Evolutionary conservation across 2,113 vertebrate genomes (phyloP), one percentile per base, ranked within the genome.

Genomic region (Pseudorectes ferrugineus): DNA sequence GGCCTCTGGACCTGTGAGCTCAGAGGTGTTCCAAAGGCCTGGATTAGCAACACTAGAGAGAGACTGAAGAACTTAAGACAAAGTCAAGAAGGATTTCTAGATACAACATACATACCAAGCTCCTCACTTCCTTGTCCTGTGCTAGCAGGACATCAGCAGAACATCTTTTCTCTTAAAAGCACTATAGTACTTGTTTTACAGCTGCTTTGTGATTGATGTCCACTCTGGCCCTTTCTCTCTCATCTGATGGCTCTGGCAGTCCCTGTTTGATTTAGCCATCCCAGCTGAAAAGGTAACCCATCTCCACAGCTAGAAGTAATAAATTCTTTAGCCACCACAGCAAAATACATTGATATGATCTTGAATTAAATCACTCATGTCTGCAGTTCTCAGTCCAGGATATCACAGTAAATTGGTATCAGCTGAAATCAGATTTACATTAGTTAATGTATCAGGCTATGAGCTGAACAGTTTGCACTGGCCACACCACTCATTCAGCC

Each of bases 391-490:
- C 48, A 36, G 66, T 51, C 28, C 36, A 72, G 61, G 43, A 35
- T 57, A 89, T 38, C 51, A 61, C 59, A 49, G 33, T 62, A 67
- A 92, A 91, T 13, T 74, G 76, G 8, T 81, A 85, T 63, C 26
- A 84, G 57, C 9, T 85, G 76, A 66, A 85, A 85, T 82, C 79
- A 92, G 77, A 89, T 94, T 77, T 92, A 74, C 54, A 86, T 70
- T 38, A 74, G 55, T 70, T 46, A 86, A 70, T 63, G 52, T 28
- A 67, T 78, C 65, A 54, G 73, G 46, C 43, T 78, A 36, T 0
- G 1, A 89, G 48, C 77, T 71, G 61, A 67, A 58, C 10, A 66
- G 45, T 81, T 52, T 71, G 72, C 76, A 73, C 38, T 25, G 68
- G 65, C 81, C 65, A 48, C 11, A 51, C 16, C 29, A 26, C 75